Base-by-base conservation (phyloP, 2,888 invertebrate genomes). In the Drosophila flavopinicola region DNA sequence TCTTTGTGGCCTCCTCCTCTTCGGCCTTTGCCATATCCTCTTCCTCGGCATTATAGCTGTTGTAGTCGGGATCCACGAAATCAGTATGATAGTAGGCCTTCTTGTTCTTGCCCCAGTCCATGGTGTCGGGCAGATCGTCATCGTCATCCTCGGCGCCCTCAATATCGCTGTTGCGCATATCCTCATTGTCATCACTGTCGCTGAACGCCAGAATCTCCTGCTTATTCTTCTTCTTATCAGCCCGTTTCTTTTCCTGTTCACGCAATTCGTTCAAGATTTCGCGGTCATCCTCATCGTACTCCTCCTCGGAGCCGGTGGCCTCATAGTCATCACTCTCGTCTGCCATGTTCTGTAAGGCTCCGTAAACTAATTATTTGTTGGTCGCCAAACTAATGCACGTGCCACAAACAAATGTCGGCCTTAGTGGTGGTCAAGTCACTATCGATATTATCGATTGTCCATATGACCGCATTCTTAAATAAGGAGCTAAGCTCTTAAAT, bases 21-120 rank as follows among this genome's bases (percentile, higher is more conserved):
- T 97, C 97, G 64, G 95, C 92, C 66, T 95, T 94, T 4, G 96
- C 96, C 72, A 94, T 92, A 78, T 94, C 94, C 75, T 95, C 94
- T 85, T 95, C 94, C 77, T 90, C 84, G 7, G 88, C 90, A 56
- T 86, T 91, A 63, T 90, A 91, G 23, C 89, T 86, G 53, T 85
- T 88, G 64, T 95, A 96, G 91, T 97, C 97, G 82, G 95, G 94
- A 92, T 98, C 98, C 11, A 97, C 94, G 91, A 96, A 97, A 92
- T 98, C 97, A 0, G 97, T 96, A 47, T 95, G 94, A 91, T 97
- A 98, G 90, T 94, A 98, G 29, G 93, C 93, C 59, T 92, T 93
- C 80, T 95, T 95, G 74, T 94, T 95, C 87, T 94, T 95, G 39
- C 98, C 98, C 98, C 98, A 98, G 15, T 97, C 97, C 91, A 95